phyloP scores from a whole-genome alignment of 2,888 invertebrate genomes.

The Branchipolynoe longqiensis region DNA sequence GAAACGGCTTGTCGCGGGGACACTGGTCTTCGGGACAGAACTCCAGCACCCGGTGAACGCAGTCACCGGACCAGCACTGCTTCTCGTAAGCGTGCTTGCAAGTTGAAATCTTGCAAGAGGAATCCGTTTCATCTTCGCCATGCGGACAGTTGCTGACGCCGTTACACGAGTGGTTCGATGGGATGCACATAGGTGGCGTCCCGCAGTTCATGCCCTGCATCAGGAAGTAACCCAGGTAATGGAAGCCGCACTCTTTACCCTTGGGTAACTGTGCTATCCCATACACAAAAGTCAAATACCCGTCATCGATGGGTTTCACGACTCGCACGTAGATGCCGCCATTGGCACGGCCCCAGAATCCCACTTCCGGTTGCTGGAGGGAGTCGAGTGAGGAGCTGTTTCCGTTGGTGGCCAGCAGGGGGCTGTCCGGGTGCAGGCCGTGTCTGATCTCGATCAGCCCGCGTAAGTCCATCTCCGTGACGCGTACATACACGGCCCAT shows the following conservation, averaged over 20 bases:
- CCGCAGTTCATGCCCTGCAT: constrained; percentile 18
- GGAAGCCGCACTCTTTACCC: constrained; percentile 22
- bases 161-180: constrained; percentile 32
- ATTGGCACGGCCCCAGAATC: constrained; percentile 22
- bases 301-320: constrained; percentile 40
- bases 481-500: constrained; percentile 18
- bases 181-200: constrained; percentile 28
- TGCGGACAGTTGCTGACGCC: constrained; percentile 39
- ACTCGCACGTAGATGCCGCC: constrained; percentile 30
- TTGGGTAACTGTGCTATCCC: constrained; percentile 10
- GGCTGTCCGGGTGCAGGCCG: constrained; percentile 8
- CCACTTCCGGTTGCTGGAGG: constrained; percentile 7
- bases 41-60: constrained; percentile 33
- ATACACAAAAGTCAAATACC: constrained; percentile 37
- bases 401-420: not conserved
- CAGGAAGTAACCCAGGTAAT: constrained; percentile 13
- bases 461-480: constrained; percentile 17
- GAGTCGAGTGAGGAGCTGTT: not conserved
- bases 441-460: constrained; percentile 2
- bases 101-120: constrained; percentile 3
- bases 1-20: constrained; percentile 27
- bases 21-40: constrained; percentile 44
- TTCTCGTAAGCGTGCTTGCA: constrained; percentile 26
- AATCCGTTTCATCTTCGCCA: constrained; percentile 1
- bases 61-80: constrained; percentile 17